These are phyloP conservation scores for Tromatobia lineatoria DNA, from an alignment of 2,888 invertebrate genomes.

Conservation along the genomic window DNA sequence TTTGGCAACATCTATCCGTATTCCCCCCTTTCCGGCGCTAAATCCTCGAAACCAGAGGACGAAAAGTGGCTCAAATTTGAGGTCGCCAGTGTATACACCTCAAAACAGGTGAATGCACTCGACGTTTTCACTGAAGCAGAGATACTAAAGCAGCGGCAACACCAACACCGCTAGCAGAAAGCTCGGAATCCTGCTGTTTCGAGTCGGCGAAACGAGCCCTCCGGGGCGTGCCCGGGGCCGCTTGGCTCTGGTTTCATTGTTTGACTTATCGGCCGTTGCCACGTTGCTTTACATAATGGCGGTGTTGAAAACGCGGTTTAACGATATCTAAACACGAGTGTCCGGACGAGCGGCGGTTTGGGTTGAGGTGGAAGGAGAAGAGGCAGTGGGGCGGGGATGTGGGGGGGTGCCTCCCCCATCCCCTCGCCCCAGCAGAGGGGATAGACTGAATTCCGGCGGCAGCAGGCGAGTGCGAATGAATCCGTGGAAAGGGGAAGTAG, in stretches of 20 bases:
- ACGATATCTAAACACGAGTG: conserved; percentile 84
- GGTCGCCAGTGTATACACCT: conserved; percentile 17
- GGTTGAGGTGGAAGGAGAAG: conserved; percentile 12
- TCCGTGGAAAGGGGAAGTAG: conserved; percentile 52
- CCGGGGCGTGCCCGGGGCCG: conserved; percentile 37
- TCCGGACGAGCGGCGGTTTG: conserved; percentile 68
- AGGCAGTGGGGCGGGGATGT: neutral
- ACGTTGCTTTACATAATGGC: conserved; percentile 84
- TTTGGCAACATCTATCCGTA: too few relatives aligned
- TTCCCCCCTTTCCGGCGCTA: neutral
- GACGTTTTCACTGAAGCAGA: conserved; percentile 24
- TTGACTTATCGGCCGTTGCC: conserved; percentile 83
- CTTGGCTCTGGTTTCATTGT: conserved; percentile 77
- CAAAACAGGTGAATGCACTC: conserved; percentile 41
- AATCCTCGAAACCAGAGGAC: neutral
- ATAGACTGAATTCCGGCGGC: conserved; percentile 41
- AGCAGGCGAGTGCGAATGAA: conserved; percentile 50
- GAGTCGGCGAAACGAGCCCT: conserved; percentile 61
- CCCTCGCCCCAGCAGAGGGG: neutral
- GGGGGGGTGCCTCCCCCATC: too few relatives aligned
- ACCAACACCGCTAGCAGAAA: conserved; percentile 19
- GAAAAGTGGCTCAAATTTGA: conserved; percentile 5
- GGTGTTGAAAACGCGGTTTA: conserved; percentile 84
- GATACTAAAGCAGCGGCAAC: conserved; percentile 39
- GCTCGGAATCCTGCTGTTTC: conserved; percentile 36